Conservation (phyloP, 2,113 vertebrate species). For the Caretta caretta region DNA sequence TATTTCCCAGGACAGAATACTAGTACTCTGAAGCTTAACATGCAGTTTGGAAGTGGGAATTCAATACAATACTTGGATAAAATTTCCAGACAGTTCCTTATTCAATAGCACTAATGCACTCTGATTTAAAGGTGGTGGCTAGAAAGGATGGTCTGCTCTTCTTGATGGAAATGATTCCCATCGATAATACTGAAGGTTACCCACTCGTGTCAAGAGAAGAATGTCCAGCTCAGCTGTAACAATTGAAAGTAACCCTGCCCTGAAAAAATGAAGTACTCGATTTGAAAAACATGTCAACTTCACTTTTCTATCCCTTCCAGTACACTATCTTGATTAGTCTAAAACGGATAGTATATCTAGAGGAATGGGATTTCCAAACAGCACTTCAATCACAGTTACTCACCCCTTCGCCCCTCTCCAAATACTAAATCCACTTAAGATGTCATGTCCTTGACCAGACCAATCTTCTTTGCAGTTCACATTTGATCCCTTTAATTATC, state of each 20-base stretch:
- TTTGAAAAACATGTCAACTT: slow-evolving; percentile 20
- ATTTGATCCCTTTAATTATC: slow-evolving; percentile 35
- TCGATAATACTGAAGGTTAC: slow-evolving; percentile 2
- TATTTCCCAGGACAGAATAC: background rate
- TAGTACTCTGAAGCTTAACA: background rate
- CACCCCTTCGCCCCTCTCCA: slow-evolving; percentile 36
- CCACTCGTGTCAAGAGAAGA: background rate
- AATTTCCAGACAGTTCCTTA: slow-evolving; percentile 36
- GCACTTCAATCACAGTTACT: slow-evolving; percentile 47
- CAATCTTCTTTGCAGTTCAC: slow-evolving; percentile 32
- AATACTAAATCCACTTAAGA: slow-evolving; percentile 56
- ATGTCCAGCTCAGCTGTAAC: background rate
- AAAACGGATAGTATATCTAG: background rate
- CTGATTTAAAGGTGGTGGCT: slow-evolving; percentile 16
- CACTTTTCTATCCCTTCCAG: background rate
- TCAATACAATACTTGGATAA: slow-evolving; percentile 37
- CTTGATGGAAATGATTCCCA: slow-evolving; percentile 2
- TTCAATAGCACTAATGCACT: slow-evolving; percentile 40
- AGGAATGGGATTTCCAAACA: slow-evolving; percentile 50
- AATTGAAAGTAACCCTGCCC: slow-evolving; percentile 21
- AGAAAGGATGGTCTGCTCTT: background rate
- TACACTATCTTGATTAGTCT: background rate
- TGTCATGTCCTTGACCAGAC: slow-evolving; percentile 30
- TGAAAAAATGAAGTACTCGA: background rate
- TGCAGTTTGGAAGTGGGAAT: slow-evolving; percentile 13